phyloP scores from a whole-genome alignment of 2,113 vertebrate species.

The Ammospiza caudacuta region DNA sequence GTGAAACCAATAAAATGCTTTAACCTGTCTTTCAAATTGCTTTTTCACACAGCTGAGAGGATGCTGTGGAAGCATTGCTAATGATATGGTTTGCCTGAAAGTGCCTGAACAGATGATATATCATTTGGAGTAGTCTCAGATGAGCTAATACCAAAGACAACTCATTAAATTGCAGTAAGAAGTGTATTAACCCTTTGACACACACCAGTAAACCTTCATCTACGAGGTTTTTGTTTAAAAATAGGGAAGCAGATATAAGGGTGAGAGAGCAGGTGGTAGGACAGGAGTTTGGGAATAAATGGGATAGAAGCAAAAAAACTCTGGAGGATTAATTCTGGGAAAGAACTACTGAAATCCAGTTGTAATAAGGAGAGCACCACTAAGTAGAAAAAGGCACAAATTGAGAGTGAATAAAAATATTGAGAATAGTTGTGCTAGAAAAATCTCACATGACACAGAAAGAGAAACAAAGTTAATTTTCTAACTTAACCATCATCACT shows the following conservation, averaged over 20 bases:
- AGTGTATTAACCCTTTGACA: conserved; percentile 1
- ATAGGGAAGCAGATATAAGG: neutral
- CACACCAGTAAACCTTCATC: neutral
- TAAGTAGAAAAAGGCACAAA: neutral
- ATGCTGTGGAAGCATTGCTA: neutral
- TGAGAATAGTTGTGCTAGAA: neutral
- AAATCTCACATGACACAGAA: neutral
- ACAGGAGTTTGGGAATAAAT: neutral
- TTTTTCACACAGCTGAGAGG: neutral
- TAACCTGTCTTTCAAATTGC: neutral
- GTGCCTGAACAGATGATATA: conserved; percentile 8
- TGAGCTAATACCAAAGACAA: neutral
- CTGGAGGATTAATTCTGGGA: neutral
- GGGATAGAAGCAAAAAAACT: neutral
- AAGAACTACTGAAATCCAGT: neutral
- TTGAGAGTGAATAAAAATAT: neutral
- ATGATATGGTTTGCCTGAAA: conserved; percentile 22
- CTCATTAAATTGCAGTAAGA: neutral
- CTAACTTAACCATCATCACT: neutral
- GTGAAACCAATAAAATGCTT: neutral
- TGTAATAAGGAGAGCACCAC: accelerated
- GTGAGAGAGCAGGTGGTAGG: neutral
- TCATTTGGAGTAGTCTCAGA: conserved; percentile 11
- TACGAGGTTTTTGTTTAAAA: neutral
- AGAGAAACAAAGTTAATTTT: neutral